Base-by-base conservation (phyloP, 2,888 invertebrate genomes). In the Lepidochrysops patricia region DNA sequence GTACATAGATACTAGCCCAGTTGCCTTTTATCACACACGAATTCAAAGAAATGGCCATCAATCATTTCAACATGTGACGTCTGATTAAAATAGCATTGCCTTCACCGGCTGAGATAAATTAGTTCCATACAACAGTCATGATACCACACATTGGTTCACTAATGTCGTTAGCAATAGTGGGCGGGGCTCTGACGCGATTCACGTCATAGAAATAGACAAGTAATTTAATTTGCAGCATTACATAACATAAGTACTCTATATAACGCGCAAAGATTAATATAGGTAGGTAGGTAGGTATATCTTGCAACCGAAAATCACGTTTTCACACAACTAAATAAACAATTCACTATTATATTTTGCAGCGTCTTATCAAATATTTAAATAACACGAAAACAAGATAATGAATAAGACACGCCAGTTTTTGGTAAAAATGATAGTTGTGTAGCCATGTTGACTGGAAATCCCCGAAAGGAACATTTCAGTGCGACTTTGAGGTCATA, bases 131-230 rank as follows among this genome's bases (percentile, higher is more conserved):
- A 43, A 19, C 43, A 43, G 19, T 12, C 19, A 12, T 19, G 43
- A 43, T 43, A 43, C 19, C 43, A 19, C 43, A 43, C 43, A 43
- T 23, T 43, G 43, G 43, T 43, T 43, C 57, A 50, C 57, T 49
- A 56, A n/a, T 64, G 49, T 69, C 67, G 73, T 61, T 77, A 70
- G 79, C 72, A 79, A 78, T 78, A 70, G 80, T 80, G 74, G 87
- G 87, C 81, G 86, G 80, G 87, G 81, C 75, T 70, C 66, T 84
- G 81, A 85, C 85, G 86, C 67, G 62, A 37, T 26, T 62, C 65
- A 66, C 80, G 76, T 80, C 76, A 79, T 57, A 58, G 37, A 61
- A 63, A 76, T 78, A 66, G 78, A 79, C 66, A 32, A 65, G 64
- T 71, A 71, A 72, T 61, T 26, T 48, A 48, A 57, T 61, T 62